Evolutionary conservation across 2,888 invertebrate genomes (phyloP), one percentile per base, ranked within the genome.

Genomic region (Operophtera brumata): DNA sequence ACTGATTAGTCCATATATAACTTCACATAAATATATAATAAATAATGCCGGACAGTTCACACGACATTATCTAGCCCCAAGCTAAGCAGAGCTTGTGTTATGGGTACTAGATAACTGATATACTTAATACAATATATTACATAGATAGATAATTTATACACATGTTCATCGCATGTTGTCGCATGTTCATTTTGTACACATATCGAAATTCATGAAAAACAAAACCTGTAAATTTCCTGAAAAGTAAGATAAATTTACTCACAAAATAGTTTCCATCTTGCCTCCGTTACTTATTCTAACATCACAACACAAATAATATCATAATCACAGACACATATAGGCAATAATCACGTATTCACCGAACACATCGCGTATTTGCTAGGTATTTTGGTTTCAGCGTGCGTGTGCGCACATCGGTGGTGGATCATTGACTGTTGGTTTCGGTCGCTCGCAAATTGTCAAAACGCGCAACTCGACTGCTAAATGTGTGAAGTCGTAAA

Each of bases 221-320:
- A n/a, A n/a, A n/a, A n/a, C n/a, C n/a, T n/a, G n/a, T n/a, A n/a
- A n/a, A n/a, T n/a, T n/a, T 4, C 20, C 20, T 34, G 10, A 34
- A 34, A n/a, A 34, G n/a, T 11, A 34, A 11, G 2, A 11, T 5
- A 20, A 25, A 25, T 13, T 32, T 54, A 71, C 71, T 71, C 37
- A 71, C 71, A 69, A 61, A 62, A 64, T 46, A 51, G 47, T 35
- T 59, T 61, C 59, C 71, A 69, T 71, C 46, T 61, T 66, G 62
- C 11, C 32, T 61, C 28, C 44, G 32, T 47, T 51, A 43, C 54
- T 56, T 59, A 62, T 50, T 32, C 52, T 59, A 60, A 52, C 57
- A 59, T 60, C 65, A 68, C 67, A 63, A 63, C 66, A 59, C 58
- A 54, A 60, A 52, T 40, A 56, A 47, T 49, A 50, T 43, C 62